These are phyloP conservation scores for Labeo catla DNA, from an alignment of 2,113 vertebrate genomes.

Conservation along the genomic window DNA sequence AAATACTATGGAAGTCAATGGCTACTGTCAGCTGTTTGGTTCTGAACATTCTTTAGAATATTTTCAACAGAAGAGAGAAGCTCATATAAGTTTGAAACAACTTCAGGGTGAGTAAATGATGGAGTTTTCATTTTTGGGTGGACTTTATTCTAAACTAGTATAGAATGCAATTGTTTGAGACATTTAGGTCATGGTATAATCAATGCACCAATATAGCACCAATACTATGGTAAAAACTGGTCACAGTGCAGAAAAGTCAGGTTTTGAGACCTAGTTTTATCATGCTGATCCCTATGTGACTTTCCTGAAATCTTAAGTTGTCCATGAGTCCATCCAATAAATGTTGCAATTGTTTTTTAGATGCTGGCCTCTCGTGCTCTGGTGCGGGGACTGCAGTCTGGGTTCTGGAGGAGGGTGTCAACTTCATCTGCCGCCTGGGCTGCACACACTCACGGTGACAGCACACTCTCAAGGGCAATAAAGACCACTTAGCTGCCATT, in stretches of 20 bases:
- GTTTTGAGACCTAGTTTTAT: not conserved
- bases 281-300: not conserved
- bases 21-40: too few relatives aligned
- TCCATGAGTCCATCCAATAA: not conserved
- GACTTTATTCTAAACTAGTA: not conserved
- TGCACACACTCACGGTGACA: conserved; percentile 53
- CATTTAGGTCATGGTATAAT: not conserved
- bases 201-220: not conserved
- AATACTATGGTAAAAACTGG: not conserved
- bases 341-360: conserved; percentile 25
- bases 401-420: conserved; percentile 58
- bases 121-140: too few relatives aligned
- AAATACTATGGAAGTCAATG: too few relatives aligned
- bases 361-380: conserved; percentile 58
- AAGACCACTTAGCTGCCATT: not conserved
- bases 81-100: too few relatives aligned
- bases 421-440: conserved; percentile 49
- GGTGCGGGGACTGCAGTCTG: conserved; percentile 52
- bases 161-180: not conserved
- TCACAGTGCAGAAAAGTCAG: not conserved
- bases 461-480: not conserved
- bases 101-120: too few relatives aligned
- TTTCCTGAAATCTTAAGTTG: not conserved
- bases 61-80: too few relatives aligned
- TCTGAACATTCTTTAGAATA: too few relatives aligned